Base-by-base conservation (phyloP, 2,797 vertebrate genomes). In the Echeneis naucrates region DNA sequence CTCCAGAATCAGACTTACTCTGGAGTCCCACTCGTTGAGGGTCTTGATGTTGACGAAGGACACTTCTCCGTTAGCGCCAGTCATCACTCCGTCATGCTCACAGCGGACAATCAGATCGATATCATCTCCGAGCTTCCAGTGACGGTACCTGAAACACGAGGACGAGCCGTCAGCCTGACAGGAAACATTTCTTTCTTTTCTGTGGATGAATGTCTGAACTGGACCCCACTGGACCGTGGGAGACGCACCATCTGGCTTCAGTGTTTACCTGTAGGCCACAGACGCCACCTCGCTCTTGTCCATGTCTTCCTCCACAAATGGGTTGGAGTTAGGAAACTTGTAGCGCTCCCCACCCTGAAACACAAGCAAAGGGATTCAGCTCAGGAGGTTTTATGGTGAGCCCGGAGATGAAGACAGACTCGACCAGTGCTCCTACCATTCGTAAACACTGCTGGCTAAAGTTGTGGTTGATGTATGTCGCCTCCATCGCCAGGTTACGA, bases 391-490 rank as follows among this genome's bases (percentile, higher is more conserved):
- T 51, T 11, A 24, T 5, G 2, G 19, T 30, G 30, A 30, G 30
- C 30, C 30, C 3, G 3, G 30, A 30, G 30, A 30, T 30, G 6
- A 30, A 30, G 6, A 30, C 6, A 6, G 30, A 30, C 30, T 30
- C 6, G 3, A 30, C 30, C n/a, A n/a, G n/a, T 0, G 1, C 2
- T 10, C 87, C 40, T 83, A 98, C 98, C 95, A 98, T 96, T 75
- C 96, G 95, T 81, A 99, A 88, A 84, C 98, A 99, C 89, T 99
- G 98, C 95, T 99, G 98, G 80, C 97, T 99, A 92, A 99, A 99
- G 92, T 99, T 99, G 91, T 99, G 98, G 92, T 99, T 99, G 94
- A 99, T 99, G 94, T 99, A 99, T 0, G 98, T 99, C 4, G 98
- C 98, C 86, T 99, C 98, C 98, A 99, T 99, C 8, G 98, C 98